phyloP scores from a whole-genome alignment of 2,888 invertebrate species.

The Scaptomyza reducta region DNA sequence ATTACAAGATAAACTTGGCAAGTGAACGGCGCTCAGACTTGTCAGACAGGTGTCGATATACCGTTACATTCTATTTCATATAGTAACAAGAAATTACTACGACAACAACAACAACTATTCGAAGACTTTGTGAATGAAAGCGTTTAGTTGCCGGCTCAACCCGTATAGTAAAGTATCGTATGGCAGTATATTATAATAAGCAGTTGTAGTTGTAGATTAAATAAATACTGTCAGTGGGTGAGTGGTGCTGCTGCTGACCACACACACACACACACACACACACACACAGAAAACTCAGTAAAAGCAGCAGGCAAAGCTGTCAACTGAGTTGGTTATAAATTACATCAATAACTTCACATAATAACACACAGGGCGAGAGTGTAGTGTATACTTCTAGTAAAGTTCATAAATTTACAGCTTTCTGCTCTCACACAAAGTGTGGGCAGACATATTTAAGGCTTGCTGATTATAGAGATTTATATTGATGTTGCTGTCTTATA shows the following conservation, averaged over 20 bases:
- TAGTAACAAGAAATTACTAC: not conserved
- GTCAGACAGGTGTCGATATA: slow-evolving; percentile 45
- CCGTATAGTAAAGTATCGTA: not conserved
- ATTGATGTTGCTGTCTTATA: no score
- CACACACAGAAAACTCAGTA: no score
- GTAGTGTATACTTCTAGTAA: no score
- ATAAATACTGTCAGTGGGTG: not conserved
- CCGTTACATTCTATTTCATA: not conserved
- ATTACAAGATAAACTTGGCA: slow-evolving; percentile 73
- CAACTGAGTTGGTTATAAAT: slow-evolving; percentile 25
- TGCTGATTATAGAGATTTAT: not conserved
- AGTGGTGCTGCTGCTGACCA: not conserved
- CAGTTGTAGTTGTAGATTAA: slow-evolving; percentile 4
- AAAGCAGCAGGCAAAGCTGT: slow-evolving; percentile 1
- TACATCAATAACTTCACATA: slow-evolving; percentile 16
- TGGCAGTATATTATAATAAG: slow-evolving; percentile 9
- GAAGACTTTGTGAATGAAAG: slow-evolving; percentile 42
- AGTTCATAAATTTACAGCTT: no score
- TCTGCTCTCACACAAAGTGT: no score
- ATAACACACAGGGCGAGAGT: not conserved
- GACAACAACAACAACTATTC: slow-evolving; percentile 9
- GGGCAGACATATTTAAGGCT: not conserved
- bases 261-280: no score
- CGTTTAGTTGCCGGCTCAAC: not conserved
- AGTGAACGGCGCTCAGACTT: slow-evolving; percentile 64